These are phyloP conservation scores for Parochlus steinenii DNA, from an alignment of 2,888 invertebrate genomes.

Conservation along the genomic window DNA sequence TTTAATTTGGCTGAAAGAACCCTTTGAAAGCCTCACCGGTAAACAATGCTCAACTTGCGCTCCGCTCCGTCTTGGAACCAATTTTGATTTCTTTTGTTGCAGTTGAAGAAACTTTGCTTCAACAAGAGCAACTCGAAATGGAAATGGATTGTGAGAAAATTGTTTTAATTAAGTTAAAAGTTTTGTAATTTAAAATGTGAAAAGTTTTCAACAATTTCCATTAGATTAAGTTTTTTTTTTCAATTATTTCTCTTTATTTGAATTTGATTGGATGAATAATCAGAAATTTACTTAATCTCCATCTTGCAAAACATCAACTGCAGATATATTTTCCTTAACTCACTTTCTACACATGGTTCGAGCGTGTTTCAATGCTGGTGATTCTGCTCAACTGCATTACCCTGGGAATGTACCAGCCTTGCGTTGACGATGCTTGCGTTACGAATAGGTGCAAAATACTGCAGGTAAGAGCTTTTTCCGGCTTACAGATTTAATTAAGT, in stretches of 20 bases:
- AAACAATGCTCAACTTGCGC: no score
- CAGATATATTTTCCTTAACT: not conserved
- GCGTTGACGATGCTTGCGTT: constrained; percentile 82
- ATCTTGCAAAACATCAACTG: constrained; percentile 42
- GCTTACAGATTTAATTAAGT: not conserved
- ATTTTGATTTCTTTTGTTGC: no score
- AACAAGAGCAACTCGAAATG: no score
- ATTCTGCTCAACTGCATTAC: constrained; percentile 97
- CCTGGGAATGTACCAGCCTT: constrained; percentile 98
- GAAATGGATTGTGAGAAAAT: no score
- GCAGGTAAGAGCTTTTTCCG: constrained; percentile 46
- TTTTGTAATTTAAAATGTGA: not conserved
- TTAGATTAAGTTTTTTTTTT: constrained; percentile 8
- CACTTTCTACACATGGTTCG: constrained; percentile 72
- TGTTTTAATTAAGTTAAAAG: no score
- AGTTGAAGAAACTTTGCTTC: no score
- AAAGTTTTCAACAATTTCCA: constrained; percentile 9
- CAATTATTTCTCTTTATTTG: constrained; percentile 4
- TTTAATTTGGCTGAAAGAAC: no score
- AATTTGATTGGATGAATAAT: not conserved
- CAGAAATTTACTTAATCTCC: constrained; percentile 5
- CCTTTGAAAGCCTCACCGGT: no score
- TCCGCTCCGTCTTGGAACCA: no score
- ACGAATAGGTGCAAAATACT: constrained; percentile 80
- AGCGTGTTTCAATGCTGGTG: constrained; percentile 94